Conservation (phyloP, 1,140 invertebrate genomes). For the Bombus superbus region DNA sequence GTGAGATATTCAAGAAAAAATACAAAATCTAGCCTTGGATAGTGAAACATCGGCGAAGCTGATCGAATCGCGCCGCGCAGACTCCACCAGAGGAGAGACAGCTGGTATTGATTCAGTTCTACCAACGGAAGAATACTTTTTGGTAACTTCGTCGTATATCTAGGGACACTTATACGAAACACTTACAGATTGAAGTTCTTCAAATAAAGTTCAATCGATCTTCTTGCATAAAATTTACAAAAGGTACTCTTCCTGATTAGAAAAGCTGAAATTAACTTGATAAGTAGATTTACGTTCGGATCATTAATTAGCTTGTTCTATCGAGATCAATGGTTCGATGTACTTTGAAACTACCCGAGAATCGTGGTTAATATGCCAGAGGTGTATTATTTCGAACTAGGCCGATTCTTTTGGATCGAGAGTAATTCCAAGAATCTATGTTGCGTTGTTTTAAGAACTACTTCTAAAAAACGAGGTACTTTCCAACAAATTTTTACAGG, state of each 20-base stretch:
- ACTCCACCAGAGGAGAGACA: constrained; percentile 68
- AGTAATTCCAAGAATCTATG: not conserved
- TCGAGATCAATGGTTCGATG: constrained; percentile 28
- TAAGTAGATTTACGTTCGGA: constrained; percentile 30
- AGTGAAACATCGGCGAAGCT: constrained; percentile 65
- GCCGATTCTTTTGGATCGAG: not conserved
- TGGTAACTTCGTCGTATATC: constrained; percentile 61
- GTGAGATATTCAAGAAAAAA: not conserved
- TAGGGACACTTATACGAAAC: constrained; percentile 57
- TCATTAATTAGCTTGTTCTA: constrained; percentile 50
- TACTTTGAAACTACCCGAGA: not conserved
- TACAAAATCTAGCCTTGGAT: constrained; percentile 52
- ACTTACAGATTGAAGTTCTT: not conserved
- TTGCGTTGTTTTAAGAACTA: too few species aligned
- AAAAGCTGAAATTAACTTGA: not conserved
- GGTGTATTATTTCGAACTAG: not conserved
- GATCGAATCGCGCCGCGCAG: constrained; percentile 64
- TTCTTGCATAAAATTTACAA: not conserved
- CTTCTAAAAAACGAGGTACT: too few species aligned
- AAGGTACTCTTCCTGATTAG: not conserved
- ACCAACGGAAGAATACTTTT: constrained; percentile 66
- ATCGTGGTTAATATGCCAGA: constrained; percentile 24
- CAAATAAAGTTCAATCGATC: not conserved
- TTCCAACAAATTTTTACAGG: not conserved
- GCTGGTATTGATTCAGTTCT: constrained; percentile 74